A percentile compares a stretch with the other conserved stretches of the same genome.
Conservation (phyloP, 2,888 invertebrate genomes). For the Taphrorychus bicolor region DNA sequence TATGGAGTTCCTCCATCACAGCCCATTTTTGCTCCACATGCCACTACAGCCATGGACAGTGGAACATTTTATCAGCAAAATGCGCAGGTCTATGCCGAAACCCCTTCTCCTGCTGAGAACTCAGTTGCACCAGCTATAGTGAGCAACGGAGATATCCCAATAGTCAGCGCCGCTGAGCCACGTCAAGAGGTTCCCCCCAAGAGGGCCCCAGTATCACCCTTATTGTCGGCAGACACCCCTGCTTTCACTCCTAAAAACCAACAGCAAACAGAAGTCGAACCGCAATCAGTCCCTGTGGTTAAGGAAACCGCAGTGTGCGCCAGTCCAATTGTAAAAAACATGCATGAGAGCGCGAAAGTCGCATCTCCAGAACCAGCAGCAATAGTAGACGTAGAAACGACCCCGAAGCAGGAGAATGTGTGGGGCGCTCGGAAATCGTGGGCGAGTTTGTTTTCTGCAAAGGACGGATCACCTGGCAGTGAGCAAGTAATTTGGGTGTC, state of each 20-base stretch:
- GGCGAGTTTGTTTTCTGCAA: conserved; percentile 69
- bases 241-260: conserved; percentile 31
- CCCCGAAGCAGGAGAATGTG: conserved; percentile 17
- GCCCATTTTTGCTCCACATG: conserved; percentile 28
- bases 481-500: conserved; percentile 43
- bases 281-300: not conserved
- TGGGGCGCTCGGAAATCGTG: conserved; percentile 60
- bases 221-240: conserved; percentile 29
- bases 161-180: not conserved
- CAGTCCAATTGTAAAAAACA: not conserved
- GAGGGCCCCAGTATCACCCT: conserved; percentile 14
- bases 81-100: conserved; percentile 7
- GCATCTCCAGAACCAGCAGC: not conserved
- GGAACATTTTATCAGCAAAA: conserved; percentile 24
- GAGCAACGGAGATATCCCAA: not conserved
- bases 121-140: not conserved
- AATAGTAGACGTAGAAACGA: not conserved
- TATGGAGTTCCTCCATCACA: conserved; percentile 33
- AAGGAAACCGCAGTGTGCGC: not conserved
- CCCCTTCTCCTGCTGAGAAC: not conserved
- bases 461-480: conserved; percentile 39
- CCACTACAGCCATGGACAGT: conserved; percentile 6
- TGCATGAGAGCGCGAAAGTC: not conserved
- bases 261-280: conserved; percentile 2
- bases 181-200: not conserved